A percentile compares a stretch with the other conserved stretches of the same genome.
These are phyloP conservation scores for Myotis davidii DNA, from an alignment of 2,113 vertebrate species.

Conservation along the genomic window DNA sequence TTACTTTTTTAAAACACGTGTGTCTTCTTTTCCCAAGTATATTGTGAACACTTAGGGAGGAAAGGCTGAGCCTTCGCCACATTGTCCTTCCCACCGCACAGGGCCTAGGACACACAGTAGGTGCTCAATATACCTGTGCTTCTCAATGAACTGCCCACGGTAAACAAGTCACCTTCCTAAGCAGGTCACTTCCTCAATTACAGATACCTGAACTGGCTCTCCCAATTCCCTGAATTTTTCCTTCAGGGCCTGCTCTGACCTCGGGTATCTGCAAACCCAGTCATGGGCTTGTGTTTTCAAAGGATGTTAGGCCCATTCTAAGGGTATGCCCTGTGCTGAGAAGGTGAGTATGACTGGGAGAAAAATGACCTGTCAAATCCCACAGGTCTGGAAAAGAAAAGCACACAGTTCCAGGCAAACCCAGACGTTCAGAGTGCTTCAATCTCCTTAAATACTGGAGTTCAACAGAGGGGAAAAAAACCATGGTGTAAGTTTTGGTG, in stretches of 20 bases:
- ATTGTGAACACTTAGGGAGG: background rate
- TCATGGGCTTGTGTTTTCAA: background rate
- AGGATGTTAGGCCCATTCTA: background rate
- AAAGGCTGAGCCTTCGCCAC: background rate
- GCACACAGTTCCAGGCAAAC: background rate
- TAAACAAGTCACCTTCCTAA: constrained; percentile 35
- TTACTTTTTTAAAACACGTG: background rate
- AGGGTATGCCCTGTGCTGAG: background rate
- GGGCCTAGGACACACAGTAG: background rate
- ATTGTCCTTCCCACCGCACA: background rate
- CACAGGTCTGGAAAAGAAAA: constrained; percentile 23
- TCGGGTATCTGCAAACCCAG: background rate
- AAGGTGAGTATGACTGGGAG: background rate
- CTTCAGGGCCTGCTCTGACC: background rate
- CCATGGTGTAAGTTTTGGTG: background rate
- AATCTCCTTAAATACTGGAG: background rate
- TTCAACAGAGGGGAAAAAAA: background rate
- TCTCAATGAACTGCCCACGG: background rate
- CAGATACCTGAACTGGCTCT: background rate
- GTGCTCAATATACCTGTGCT: background rate
- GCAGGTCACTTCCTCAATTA: constrained; percentile 26
- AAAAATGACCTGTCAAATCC: background rate
- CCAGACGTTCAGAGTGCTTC: background rate
- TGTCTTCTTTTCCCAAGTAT: background rate
- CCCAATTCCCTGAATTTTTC: background rate